These are phyloP conservation scores for Augochlora pura DNA, from an alignment of 1,140 invertebrate genomes.

Conservation along the genomic window DNA sequence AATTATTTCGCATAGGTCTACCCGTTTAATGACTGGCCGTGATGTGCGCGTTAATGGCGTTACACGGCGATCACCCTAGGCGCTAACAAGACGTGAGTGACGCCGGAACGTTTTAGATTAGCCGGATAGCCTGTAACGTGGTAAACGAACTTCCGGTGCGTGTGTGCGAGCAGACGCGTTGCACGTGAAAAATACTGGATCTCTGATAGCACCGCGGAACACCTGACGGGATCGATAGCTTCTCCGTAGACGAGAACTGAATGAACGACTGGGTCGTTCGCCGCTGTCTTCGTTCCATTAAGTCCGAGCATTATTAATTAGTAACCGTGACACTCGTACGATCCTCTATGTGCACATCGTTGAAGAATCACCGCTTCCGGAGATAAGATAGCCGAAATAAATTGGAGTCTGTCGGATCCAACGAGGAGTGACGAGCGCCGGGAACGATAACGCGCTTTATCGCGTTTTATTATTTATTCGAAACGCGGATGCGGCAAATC, in stretches of 20 bases:
- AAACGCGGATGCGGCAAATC: neutral
- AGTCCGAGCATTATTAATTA: too few species aligned
- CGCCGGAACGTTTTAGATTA: constrained; percentile 70
- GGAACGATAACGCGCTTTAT: neutral
- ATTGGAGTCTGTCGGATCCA: neutral
- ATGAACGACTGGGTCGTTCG: neutral
- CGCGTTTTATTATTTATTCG: neutral
- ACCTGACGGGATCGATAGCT: neutral
- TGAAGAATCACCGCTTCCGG: neutral
- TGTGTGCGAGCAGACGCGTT: constrained; percentile 13
- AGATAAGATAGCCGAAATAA: constrained; percentile 4
- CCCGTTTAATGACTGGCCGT: constrained; percentile 63
- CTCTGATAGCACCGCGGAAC: neutral
- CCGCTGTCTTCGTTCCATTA: too few species aligned
- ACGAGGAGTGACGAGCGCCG: too few species aligned
- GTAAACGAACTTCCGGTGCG: constrained; percentile 55
- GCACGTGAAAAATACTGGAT: neutral
- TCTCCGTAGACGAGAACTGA: neutral
- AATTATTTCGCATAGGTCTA: constrained; percentile 62
- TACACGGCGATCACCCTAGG: constrained; percentile 65
- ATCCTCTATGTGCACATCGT: neutral
- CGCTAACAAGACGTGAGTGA: constrained; percentile 71
- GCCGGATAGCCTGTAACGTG: constrained; percentile 55
- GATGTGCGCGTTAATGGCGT: constrained; percentile 66
- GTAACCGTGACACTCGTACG: neutral